Base-by-base conservation (phyloP, 35 echinoderm and acorn worm genomes). In the Ophioderma brevispina region DNA sequence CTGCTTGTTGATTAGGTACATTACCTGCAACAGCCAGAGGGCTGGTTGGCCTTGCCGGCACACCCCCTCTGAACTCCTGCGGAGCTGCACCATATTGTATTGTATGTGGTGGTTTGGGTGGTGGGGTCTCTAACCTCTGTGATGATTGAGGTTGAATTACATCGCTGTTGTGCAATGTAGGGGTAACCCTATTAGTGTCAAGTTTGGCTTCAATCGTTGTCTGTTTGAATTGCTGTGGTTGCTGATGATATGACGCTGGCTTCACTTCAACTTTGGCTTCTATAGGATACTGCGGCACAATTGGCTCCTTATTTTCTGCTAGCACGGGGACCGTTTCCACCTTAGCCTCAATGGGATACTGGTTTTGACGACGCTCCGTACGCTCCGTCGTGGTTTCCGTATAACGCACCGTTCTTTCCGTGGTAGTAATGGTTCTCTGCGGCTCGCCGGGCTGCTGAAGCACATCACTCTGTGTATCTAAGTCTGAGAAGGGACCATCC, bases 21-120 rank as follows among this genome's bases (percentile, higher is more conserved):
- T 42, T 37, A 38, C 79, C 79, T 36, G 40, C 52, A 77, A 40
- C 52, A 89, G 92, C 81, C 92, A 81, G 43, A 77, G 92, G 86
- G 86, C 92, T 76, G 92, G 81, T 93, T 83, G 92, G 92, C 92
- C 70, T 88, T 81, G 88, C 81, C 75, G 92, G 86, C 92, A 93
- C 92, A 88, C 92, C 92, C 92, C 92, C 92, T 93, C 92, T 88
- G 86, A 86, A 18, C 59, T 84, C 89, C 52, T 59, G 35, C 38
- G 80, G 80, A 84, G 80, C 59, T 6, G 59, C n/a, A 70, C 59
- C 83, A 64, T 85, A 32, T 85, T 85, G 83, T 35, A 85, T 64
- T 31, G 83, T 85, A 85, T 64, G 46, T 37, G 52, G 46, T 36
- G 52, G 52, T 59, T 70, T 85, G 55, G 83, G 50, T 21, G 83